Base-by-base conservation (phyloP, 2,888 invertebrate genomes). In the Cerastis rubricosa region DNA sequence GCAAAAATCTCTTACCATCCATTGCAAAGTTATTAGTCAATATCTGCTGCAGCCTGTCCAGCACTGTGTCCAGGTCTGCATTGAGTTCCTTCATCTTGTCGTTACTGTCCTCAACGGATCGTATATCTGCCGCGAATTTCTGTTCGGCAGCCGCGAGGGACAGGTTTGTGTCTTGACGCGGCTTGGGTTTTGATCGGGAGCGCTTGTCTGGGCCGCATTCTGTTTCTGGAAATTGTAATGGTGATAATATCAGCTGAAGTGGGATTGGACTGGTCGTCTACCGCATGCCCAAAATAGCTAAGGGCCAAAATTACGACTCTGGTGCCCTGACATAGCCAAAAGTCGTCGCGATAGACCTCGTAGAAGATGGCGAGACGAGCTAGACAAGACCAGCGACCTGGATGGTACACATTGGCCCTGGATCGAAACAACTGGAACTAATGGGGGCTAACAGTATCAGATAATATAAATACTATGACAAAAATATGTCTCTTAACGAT, bases 1-100 rank as follows among this genome's bases (percentile, higher is more conserved):
- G n/a, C 7, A 45, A 57, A 57, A 69, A 22, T 9, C 0, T 25
- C 64, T 76, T 71, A 89, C 87, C 85, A 35, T 98, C 98, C 83
- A 97, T 94, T 80, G 97, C 96, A 88, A 97, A 97, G 90, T 98
- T 98, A 85, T 97, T 97, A 1, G 97, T 97, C 72, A 98, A 93
- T 93, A 98, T 98, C 93, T 98, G 97, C 92, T 98, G 98, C 84
- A 98, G 93, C 83, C 98, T 97, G 51, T 97, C 98, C 71, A 98
- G 91, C 35, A 98, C 98, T 5, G 97, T 97, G 89, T 98, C 98
- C 9, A 98, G 91, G 89, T 98, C 98, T 1, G 97, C 97, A 86
- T 97, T 97, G 70, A 97, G 95, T 59, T 97, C 97, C 85, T 93
- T 94, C 93, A 97, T 96, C 87, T 95, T 95, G 88, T 95, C 93